Percentiles rank a stretch among this genome's conserved stretches.
phyloP scores from a whole-genome alignment of 1,140 invertebrate species.

The Alviniconcha marisindica region DNA sequence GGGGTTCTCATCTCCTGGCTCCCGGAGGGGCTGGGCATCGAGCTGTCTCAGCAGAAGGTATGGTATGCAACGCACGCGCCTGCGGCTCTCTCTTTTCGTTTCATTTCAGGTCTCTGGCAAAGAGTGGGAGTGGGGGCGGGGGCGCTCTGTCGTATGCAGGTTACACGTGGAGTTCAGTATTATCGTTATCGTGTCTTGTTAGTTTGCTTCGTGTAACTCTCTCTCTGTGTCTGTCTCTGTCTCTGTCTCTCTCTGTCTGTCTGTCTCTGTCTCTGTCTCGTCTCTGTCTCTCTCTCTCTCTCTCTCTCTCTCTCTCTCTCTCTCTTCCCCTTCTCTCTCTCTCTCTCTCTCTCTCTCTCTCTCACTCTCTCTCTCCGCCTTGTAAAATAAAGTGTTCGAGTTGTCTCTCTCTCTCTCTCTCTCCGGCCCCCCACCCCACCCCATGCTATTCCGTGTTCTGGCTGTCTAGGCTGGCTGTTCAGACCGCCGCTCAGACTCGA shows the following conservation, averaged over 20 bases:
- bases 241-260: constrained; percentile 25
- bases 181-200: neutral
- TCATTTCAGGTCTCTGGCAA: too few relatives aligned
- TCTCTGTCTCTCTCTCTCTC: neutral
- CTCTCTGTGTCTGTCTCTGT: neutral
- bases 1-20: constrained; percentile 68
- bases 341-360: neutral
- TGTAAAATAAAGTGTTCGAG: too few relatives aligned
- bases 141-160: too few relatives aligned
- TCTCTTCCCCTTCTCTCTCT: neutral
- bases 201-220: neutral
- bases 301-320: constrained; percentile 2
- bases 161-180: too few relatives aligned
- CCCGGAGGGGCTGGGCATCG: constrained; percentile 66
- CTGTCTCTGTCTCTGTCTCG: neutral
- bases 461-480: too few relatives aligned
- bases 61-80: neutral
- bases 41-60: constrained; percentile 69
- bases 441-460: too few relatives aligned
- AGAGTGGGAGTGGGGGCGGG: neutral
- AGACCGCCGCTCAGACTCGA: too few relatives aligned
- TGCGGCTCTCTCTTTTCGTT: neutral
- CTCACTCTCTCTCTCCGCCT: too few relatives aligned
- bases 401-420: too few relatives aligned
- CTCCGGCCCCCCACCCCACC: too few relatives aligned